Percentiles rank a stretch among this genome's conserved stretches.
Conservation (phyloP, 2,113 vertebrate species). For the Beaufortia kweichowensis region DNA sequence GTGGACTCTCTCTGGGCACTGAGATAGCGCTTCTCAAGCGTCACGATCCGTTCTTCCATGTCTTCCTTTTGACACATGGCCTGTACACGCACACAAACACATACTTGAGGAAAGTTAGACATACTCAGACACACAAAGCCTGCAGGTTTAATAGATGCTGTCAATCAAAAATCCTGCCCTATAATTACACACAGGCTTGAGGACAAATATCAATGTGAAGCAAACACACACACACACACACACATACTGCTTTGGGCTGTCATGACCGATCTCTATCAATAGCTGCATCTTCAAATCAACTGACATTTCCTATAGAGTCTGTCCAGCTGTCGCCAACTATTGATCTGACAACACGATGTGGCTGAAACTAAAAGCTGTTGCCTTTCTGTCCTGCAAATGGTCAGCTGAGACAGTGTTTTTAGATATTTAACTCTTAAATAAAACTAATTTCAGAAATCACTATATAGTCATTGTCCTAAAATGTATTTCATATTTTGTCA, state of each 20-base stretch:
- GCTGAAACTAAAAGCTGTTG: neutral
- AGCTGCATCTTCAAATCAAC: neutral
- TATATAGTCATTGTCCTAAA: no score
- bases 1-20: conserved; percentile 98
- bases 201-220: conserved; percentile 25
- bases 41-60: conserved; percentile 98
- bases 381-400: neutral
- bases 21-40: conserved; percentile 96
- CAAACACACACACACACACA: conserved; percentile 27
- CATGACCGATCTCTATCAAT: conserved; percentile 1
- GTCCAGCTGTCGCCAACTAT: neutral
- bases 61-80: conserved; percentile 99
- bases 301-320: neutral
- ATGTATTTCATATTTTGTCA: no score
- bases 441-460: neutral
- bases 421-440: neutral
- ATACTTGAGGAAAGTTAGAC: neutral
- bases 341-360: neutral
- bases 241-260: neutral
- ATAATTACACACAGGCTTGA: conserved; percentile 22
- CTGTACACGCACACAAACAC: conserved; percentile 65
- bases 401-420: neutral
- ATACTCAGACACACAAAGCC: neutral
- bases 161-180: conserved; percentile 32
- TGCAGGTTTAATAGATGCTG: neutral